A percentile compares a stretch with the other conserved stretches of the same genome.
Evolutionary conservation across 2,113 vertebrate species (phyloP).

Genomic region (Pampusana beccarii): DNA sequence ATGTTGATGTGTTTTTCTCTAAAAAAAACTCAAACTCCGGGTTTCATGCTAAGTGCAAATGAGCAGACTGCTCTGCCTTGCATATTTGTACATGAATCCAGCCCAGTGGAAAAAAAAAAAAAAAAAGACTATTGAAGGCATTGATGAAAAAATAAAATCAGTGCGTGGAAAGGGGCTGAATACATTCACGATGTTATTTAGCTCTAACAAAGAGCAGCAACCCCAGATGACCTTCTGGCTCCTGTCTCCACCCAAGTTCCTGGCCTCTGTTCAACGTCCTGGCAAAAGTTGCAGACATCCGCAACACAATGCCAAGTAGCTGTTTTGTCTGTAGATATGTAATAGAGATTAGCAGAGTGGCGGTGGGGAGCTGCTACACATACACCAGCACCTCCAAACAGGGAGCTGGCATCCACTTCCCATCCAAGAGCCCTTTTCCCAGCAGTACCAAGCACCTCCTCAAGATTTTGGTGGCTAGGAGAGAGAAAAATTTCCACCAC

Average conservation of each 20-base stretch:
- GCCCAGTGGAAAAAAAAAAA: not conserved
- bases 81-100: not conserved
- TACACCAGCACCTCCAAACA: constrained; percentile 1
- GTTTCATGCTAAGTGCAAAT: not conserved
- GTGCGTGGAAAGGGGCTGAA: constrained; percentile 13
- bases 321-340: constrained; percentile 74
- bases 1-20: not conserved
- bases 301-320: constrained; percentile 54
- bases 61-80: not conserved
- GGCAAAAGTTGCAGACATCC: constrained; percentile 71
- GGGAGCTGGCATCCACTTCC: not conserved
- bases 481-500: not conserved
- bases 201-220: constrained; percentile 62
- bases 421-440: not conserved
- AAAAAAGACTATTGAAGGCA: not conserved
- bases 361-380: not conserved
- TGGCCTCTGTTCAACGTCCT: constrained; percentile 60
- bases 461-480: rapidly evolving
- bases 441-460: not conserved
- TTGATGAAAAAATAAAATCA: not conserved
- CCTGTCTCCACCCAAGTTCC: constrained; percentile 62
- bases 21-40: not conserved
- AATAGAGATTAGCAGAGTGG: constrained; percentile 62
- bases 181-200: constrained; percentile 35
- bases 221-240: constrained; percentile 68